Conservation (phyloP, 2,113 vertebrate species). For the Spermophilus dauricus region DNA sequence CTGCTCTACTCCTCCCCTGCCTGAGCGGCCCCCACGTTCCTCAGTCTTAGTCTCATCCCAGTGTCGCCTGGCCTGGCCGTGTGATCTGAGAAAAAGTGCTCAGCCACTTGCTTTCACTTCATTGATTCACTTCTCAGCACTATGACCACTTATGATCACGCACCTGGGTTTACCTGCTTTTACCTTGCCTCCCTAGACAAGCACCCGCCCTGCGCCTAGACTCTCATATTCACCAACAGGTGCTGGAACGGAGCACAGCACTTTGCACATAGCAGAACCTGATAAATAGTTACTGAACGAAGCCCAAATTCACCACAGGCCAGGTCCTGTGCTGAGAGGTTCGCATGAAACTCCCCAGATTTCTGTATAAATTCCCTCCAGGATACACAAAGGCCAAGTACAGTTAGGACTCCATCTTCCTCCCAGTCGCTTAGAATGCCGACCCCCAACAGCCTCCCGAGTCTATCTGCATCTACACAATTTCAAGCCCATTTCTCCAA, state of each 20-base stretch:
- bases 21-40: neutral
- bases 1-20: neutral
- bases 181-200: neutral
- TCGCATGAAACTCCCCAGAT: neutral
- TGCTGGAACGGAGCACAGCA: neutral
- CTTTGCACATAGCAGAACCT: neutral
- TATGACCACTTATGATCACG: no score
- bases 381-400: fast-evolving
- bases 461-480: fast-evolving
- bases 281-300: neutral
- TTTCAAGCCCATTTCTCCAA: neutral
- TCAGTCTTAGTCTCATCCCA: neutral
- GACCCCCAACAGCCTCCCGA: neutral
- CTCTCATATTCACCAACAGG: neutral
- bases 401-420: neutral
- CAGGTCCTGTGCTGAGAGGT: neutral
- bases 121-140: neutral
- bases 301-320: neutral
- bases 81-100: neutral
- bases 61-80: neutral
- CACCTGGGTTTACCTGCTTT: neutral
- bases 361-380: neutral
- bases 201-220: neutral
- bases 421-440: neutral
- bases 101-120: neutral